Evolutionary conservation across 2,888 invertebrate genomes (phyloP).

Genomic region (Orthonychiurus folsomi): DNA sequence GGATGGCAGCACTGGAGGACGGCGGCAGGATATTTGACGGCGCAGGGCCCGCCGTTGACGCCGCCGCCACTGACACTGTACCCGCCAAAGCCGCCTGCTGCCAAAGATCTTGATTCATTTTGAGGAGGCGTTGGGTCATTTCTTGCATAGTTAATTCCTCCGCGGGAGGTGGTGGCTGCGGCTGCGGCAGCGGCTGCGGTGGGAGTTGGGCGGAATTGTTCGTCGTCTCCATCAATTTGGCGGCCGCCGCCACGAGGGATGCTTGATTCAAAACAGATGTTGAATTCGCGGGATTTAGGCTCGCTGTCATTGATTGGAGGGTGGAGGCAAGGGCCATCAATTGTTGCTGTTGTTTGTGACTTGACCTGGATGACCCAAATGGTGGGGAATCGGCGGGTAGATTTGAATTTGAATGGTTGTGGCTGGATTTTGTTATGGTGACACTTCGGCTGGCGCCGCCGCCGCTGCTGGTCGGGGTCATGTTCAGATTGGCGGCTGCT

Average conservation of each 20-base stretch:
- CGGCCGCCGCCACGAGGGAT: slow-evolving; percentile 32
- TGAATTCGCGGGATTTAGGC: slow-evolving; percentile 5
- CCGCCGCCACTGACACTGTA: background rate
- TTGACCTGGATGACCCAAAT: background rate
- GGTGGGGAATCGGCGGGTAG: background rate
- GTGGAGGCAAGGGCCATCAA: slow-evolving; percentile 35
- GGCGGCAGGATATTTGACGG: slow-evolving; percentile 1
- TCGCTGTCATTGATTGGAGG: slow-evolving; percentile 31
- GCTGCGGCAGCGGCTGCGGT: background rate
- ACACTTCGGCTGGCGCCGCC: background rate
- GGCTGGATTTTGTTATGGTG: background rate
- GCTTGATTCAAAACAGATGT: slow-evolving; percentile 24
- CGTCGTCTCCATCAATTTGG: slow-evolving; percentile 34
- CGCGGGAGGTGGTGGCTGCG: slow-evolving; percentile 9
- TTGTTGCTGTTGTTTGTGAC: slow-evolving; percentile 14
- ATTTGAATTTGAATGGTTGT: background rate
- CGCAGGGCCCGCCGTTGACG: slow-evolving; percentile 13
- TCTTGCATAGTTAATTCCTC: slow-evolving; percentile 39
- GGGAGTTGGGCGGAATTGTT: no score
- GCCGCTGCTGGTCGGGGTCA: no score
- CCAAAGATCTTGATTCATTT: slow-evolving; percentile 41
- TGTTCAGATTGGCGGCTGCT: slow-evolving; percentile 7
- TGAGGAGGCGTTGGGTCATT: slow-evolving; percentile 38
- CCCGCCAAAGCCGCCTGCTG: slow-evolving; percentile 36
- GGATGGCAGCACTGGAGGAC: slow-evolving; percentile 29